Evolutionary conservation across 2,113 vertebrate genomes (phyloP).

Genomic region (Hystrix brachyura): DNA sequence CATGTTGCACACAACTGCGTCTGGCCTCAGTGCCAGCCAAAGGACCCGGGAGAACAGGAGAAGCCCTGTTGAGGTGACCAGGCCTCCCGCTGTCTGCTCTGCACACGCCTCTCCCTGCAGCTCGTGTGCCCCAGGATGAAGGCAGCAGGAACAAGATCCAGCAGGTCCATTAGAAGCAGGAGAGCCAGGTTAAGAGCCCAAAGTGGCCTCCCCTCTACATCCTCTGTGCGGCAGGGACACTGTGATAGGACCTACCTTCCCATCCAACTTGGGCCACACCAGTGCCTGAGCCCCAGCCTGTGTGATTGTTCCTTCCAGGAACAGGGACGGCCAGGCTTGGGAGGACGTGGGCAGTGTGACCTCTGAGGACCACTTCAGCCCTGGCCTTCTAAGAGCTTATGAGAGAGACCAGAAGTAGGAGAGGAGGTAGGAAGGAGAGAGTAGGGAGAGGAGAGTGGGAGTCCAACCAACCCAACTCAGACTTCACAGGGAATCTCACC

Average conservation of each 20-base stretch:
- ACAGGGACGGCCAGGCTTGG: neutral
- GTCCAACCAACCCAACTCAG: neutral
- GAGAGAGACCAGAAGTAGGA: neutral
- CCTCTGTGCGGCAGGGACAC: neutral
- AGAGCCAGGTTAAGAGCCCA: neutral
- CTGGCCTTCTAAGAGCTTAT: neutral
- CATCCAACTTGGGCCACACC: too few relatives aligned
- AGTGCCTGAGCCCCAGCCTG: neutral
- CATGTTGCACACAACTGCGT: too few relatives aligned
- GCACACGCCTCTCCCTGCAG: neutral
- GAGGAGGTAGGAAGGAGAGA: neutral
- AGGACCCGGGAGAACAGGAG: neutral
- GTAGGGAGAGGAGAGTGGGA: neutral
- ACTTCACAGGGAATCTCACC: neutral
- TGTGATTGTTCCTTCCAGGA: neutral
- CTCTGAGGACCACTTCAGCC: neutral
- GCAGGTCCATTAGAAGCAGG: neutral
- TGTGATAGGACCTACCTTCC: neutral
- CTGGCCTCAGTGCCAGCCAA: neutral
- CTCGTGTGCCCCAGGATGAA: neutral
- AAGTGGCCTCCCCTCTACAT: accelerated
- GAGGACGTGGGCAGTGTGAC: neutral
- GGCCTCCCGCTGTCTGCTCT: neutral
- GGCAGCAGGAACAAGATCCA: neutral
- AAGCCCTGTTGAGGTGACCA: neutral